Base-by-base conservation (phyloP, 2,113 vertebrate species). In the Macrotis lagotis region DNA sequence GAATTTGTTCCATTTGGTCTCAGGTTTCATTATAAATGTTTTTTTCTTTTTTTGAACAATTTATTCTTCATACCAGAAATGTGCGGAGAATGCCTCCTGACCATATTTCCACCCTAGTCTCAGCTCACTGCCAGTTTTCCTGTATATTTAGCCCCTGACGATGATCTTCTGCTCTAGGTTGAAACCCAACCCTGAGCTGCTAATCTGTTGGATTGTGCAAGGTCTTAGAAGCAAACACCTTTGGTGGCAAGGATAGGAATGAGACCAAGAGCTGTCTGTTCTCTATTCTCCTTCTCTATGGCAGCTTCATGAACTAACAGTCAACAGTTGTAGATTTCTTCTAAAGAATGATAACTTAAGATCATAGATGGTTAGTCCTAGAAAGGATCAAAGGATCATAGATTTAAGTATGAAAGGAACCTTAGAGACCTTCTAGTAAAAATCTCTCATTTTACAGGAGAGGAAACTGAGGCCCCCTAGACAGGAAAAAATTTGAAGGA, bases 1-100 rank as follows among this genome's bases (percentile, higher is more conserved):
- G 95, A 95, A 93, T 96, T 94, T 96, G 96, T 97, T 98, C 94
- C 97, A 97, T 95, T 97, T 66, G 91, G 95, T 98, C 95, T 97
- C 96, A 91, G 92, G 92, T 97, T 97, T 97, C 97, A 96, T 96
- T 96, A 94, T 92, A 97, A 97, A 97, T 55, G 95, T 51, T 94
- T 93, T 44, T 89, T n/a, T 50, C 48, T 92, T 96, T 96, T 91
- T 92, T 26, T 92, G 44, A 48, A 92, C 95, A 96, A 96, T 89
- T 92, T 96, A 91, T 93, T 93, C 91, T 93, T 95, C 25, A 0
- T 95, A 92, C 92, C 91, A 48, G 74, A 93, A 94, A 88, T 96
- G 49, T 95, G 96, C 89, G 95, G 91, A 91, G 91, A 97, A 88
- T 91, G 90, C 89, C 51, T 95, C 91, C 89, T 93, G 91, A 94